These are phyloP conservation scores for Cephonodes hylas DNA, from an alignment of 2,888 invertebrate species.

Conservation along the genomic window DNA sequence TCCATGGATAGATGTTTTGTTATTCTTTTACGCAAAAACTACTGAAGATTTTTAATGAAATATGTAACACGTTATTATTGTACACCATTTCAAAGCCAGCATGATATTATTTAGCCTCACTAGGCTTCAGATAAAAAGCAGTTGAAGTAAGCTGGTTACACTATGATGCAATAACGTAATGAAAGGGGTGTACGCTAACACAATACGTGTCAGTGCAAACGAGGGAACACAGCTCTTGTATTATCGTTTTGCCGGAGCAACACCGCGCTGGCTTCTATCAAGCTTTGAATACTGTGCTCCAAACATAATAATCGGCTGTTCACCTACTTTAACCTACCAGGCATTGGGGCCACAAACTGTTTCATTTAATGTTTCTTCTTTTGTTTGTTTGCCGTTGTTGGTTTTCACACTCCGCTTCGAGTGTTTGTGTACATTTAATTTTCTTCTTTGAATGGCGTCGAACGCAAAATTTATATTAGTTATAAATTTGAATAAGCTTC, in stretches of 20 bases:
- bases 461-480: background rate
- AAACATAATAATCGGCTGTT: slow-evolving; percentile 7
- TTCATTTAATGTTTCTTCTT: background rate
- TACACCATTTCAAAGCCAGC: too few species aligned
- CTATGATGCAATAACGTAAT: background rate
- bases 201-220: background rate
- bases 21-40: too few species aligned
- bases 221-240: background rate
- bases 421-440: background rate
- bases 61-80: too few species aligned
- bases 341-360: background rate
- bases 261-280: background rate
- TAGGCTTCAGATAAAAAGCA: too few species aligned
- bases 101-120: too few species aligned
- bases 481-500: too few species aligned
- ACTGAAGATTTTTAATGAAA: too few species aligned
- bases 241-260: background rate
- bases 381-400: background rate
- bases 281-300: background rate
- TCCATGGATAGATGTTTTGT: too few species aligned
- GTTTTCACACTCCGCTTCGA: background rate
- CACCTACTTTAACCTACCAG: slow-evolving; percentile 1
- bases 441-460: background rate
- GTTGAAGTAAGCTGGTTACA: too few species aligned
- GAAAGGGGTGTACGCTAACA: background rate